phyloP scores from a whole-genome alignment of 2,113 vertebrate species.

The Peromyscus polionotus region DNA sequence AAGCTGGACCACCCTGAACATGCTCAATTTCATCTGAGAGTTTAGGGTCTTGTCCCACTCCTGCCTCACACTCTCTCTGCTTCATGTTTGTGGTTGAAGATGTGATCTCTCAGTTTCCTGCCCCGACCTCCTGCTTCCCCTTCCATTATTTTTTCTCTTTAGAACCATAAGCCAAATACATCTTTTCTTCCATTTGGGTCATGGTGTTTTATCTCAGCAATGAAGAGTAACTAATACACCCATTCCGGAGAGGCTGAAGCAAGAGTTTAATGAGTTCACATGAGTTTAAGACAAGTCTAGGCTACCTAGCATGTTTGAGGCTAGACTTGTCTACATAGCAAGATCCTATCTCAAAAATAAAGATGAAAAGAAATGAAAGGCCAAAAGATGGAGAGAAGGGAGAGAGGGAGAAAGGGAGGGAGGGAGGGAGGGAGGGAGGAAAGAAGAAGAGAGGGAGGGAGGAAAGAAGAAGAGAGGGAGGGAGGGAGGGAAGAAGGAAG shows the following conservation, averaged over 20 bases:
- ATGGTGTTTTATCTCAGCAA: not conserved
- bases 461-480: accelerated
- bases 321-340: not conserved
- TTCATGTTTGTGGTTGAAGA: not conserved
- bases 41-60: not conserved
- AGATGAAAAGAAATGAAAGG: not conserved
- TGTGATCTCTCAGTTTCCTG: not conserved
- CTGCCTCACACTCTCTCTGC: no score
- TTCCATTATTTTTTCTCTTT: not conserved
- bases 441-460: accelerated
- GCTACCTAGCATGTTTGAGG: not conserved
- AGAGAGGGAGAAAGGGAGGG: accelerated
- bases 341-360: not conserved
- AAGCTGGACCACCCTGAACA: not conserved
- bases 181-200: not conserved
- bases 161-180: not conserved
- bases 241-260: not conserved
- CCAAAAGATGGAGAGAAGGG: not conserved
- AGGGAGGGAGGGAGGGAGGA: accelerated
- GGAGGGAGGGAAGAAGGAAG: accelerated
- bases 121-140: not conserved
- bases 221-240: not conserved
- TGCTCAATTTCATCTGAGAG: not conserved
- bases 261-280: not conserved
- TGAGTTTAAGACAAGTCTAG: not conserved